Evolutionary conservation across 2,113 vertebrate species (phyloP).

Genomic region (Etheostoma cragini): DNA sequence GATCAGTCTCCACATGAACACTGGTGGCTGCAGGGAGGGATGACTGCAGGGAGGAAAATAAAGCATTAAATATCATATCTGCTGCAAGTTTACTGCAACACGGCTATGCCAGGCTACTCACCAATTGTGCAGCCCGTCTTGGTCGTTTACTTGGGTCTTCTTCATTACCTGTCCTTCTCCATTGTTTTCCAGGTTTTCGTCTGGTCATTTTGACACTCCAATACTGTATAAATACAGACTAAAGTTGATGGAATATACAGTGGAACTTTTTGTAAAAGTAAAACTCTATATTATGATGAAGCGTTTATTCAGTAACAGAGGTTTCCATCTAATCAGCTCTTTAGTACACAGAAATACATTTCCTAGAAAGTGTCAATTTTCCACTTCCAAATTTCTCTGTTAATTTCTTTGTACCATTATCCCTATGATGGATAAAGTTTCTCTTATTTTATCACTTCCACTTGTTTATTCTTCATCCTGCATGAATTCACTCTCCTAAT

Average conservation of each 20-base stretch:
- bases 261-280: too few relatives aligned
- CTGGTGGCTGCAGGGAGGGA: too few relatives aligned
- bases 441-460: not conserved
- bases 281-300: slow-evolving; percentile 13
- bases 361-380: not conserved
- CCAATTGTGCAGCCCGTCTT: slow-evolving; percentile 23
- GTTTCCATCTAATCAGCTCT: not conserved
- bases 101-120: slow-evolving; percentile 20
- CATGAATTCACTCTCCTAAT: not conserved
- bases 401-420: slow-evolving; percentile 4
- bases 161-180: slow-evolving; percentile 6
- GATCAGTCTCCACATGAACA: too few relatives aligned
- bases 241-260: slow-evolving; percentile 6
- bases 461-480: not conserved
- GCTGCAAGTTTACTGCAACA: slow-evolving; percentile 8
- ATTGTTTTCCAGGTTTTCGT: slow-evolving; percentile 10
- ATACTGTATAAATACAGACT: slow-evolving; percentile 5
- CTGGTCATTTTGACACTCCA: slow-evolving; percentile 37
- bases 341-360: slow-evolving; percentile 1
- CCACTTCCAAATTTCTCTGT: not conserved
- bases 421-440: not conserved
- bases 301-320: too few relatives aligned
- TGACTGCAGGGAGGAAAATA: too few relatives aligned
- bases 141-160: slow-evolving; percentile 1
- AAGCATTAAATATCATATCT: too few relatives aligned